A percentile compares a stretch with the other conserved stretches of the same genome.
These are phyloP conservation scores for Cyprinus carpio DNA, from an alignment of 2,113 vertebrate genomes.

Conservation along the genomic window DNA sequence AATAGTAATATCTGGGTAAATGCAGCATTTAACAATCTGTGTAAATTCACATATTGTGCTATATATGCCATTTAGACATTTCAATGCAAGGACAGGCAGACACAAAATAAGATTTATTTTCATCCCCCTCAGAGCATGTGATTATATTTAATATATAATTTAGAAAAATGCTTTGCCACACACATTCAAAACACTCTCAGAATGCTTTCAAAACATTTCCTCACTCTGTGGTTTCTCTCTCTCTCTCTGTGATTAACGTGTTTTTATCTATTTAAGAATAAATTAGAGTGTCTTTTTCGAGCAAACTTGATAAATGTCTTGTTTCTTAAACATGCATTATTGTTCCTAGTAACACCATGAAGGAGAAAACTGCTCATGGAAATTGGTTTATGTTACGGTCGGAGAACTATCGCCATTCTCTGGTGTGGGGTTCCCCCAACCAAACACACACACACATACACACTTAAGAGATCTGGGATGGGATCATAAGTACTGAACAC, in stretches of 20 bases:
- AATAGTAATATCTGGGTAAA: background rate
- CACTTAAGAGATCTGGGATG: constrained; percentile 55
- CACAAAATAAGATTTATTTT: background rate
- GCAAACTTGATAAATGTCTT: constrained; percentile 58
- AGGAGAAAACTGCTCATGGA: constrained; percentile 67
- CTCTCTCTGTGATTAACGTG: background rate
- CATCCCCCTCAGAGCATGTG: background rate
- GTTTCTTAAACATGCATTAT: constrained; percentile 62
- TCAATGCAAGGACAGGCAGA: background rate
- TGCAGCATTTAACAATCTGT: background rate
- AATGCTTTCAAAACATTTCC: constrained; percentile 28
- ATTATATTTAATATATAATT: constrained; percentile 18
- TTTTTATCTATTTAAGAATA: constrained; percentile 37
- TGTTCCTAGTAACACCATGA: constrained; percentile 68
- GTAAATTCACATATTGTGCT: background rate
- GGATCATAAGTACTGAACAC: constrained; percentile 71
- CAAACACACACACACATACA: constrained; percentile 31
- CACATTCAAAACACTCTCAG: background rate
- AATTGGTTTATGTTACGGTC: constrained; percentile 78
- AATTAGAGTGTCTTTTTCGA: constrained; percentile 7
- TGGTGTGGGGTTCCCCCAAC: constrained; percentile 61
- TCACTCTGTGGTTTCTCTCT: background rate
- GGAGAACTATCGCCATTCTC: constrained; percentile 67
- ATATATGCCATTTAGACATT: background rate
- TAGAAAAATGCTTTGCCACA: background rate